A percentile compares a stretch with the other conserved stretches of the same genome.
Conservation (phyloP, 2,888 invertebrate species). For the Tyria jacobaeae region DNA sequence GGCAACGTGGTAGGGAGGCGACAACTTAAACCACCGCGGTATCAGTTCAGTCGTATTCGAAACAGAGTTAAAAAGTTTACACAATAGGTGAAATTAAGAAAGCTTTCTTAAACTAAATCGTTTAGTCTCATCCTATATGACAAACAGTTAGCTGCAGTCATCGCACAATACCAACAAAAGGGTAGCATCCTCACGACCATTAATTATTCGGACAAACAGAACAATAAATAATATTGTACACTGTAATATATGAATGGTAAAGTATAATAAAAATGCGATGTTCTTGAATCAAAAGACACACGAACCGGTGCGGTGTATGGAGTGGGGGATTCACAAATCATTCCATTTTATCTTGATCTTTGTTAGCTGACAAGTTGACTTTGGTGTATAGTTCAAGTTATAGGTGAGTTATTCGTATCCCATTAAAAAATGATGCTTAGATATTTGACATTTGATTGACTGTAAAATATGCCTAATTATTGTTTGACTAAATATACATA, state of each 20-base stretch:
- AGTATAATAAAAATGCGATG: constrained; percentile 28
- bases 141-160: constrained; percentile 13
- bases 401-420: neutral
- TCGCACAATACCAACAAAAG: constrained; percentile 21
- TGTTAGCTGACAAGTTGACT: constrained; percentile 54
- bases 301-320: constrained; percentile 26
- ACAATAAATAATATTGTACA: constrained; percentile 24
- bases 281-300: constrained; percentile 44
- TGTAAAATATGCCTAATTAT: too few relatives aligned
- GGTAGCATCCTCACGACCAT: constrained; percentile 21
- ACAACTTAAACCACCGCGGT: too few relatives aligned
- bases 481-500: too few relatives aligned
- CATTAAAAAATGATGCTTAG: neutral
- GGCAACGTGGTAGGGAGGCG: too few relatives aligned
- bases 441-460: too few relatives aligned
- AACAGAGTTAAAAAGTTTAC: neutral
- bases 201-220: constrained; percentile 22
- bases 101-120: constrained; percentile 8
- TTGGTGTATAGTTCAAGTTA: constrained; percentile 20
- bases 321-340: constrained; percentile 51
- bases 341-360: constrained; percentile 54
- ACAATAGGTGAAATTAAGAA: constrained; percentile 3
- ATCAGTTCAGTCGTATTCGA: too few relatives aligned
- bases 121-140: neutral
- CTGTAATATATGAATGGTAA: constrained; percentile 42